Evolutionary conservation across 2,113 vertebrate species (phyloP).

Genomic region (Chionis minor): DNA sequence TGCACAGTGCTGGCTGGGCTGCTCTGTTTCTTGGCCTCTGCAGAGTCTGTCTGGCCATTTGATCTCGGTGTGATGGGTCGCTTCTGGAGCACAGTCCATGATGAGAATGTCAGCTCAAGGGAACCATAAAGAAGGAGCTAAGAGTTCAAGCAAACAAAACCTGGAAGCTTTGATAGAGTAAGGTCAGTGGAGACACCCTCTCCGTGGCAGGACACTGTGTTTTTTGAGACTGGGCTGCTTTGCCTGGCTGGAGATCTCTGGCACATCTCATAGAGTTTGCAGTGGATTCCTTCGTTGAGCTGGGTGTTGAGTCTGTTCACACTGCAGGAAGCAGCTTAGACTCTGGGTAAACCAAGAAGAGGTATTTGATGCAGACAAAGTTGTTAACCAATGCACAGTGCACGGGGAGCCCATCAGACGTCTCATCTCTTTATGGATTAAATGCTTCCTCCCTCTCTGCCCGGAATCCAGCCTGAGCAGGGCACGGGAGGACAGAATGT

Average conservation of each 20-base stretch:
- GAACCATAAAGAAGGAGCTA: not conserved
- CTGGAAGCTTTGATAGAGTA: conserved; percentile 8
- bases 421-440: not conserved
- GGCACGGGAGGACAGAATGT: not conserved
- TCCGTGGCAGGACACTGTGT: conserved; percentile 12
- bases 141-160: conserved; percentile 35
- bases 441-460: not conserved
- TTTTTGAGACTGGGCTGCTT: conserved; percentile 36
- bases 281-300: not conserved
- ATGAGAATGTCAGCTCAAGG: not conserved
- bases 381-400: not conserved
- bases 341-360: not conserved
- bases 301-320: not conserved
- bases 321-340: not conserved
- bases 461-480: not conserved
- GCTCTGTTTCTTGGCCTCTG: not conserved
- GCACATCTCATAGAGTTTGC: not conserved
- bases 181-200: conserved; percentile 12
- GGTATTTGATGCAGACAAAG: not conserved
- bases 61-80: not conserved
- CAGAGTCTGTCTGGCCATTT: not conserved
- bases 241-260: conserved; percentile 46
- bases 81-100: not conserved
- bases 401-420: not conserved
- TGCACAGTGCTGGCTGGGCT: not conserved